These are phyloP conservation scores for Sakesphorus luctuosus DNA, from an alignment of 2,113 vertebrate species.

Conservation along the genomic window DNA sequence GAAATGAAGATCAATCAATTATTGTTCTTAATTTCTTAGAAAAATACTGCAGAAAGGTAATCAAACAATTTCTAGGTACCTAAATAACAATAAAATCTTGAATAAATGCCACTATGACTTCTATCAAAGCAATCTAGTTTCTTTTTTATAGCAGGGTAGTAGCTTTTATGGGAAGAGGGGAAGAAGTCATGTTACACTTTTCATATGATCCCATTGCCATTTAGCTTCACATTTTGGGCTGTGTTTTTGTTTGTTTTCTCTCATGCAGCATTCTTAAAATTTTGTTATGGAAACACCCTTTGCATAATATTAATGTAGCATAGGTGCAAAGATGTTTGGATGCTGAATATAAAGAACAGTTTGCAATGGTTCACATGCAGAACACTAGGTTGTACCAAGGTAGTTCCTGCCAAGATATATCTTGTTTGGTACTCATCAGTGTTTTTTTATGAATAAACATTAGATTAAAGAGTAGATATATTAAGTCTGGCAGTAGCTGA, in stretches of 20 bases:
- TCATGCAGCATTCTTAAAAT: not conserved
- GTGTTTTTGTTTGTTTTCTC: not conserved
- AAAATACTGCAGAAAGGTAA: not conserved
- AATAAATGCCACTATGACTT: not conserved
- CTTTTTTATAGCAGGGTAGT: not conserved
- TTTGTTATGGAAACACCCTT: not conserved
- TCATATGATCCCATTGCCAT: not conserved
- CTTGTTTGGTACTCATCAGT: not conserved
- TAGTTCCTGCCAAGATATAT: not conserved
- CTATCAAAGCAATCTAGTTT: not conserved
- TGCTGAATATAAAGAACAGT: not conserved
- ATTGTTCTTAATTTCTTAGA: not conserved
- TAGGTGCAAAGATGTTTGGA: not conserved
- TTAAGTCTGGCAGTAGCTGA: not conserved
- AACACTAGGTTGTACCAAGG: not conserved
- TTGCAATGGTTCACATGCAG: not conserved
- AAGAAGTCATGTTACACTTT: not conserved
- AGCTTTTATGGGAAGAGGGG: not conserved
- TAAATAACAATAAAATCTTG: not conserved
- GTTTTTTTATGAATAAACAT: slow-evolving; percentile 12
- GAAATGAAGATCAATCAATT: not conserved
- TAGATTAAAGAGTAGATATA: not conserved
- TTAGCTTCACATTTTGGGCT: not conserved
- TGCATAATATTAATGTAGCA: not conserved
- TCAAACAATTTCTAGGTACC: not conserved